Percentiles rank a stretch among this genome's conserved stretches.
These are phyloP conservation scores for Meiosimyza decipiens DNA, from an alignment of 2,888 invertebrate genomes.

Conservation along the genomic window DNA sequence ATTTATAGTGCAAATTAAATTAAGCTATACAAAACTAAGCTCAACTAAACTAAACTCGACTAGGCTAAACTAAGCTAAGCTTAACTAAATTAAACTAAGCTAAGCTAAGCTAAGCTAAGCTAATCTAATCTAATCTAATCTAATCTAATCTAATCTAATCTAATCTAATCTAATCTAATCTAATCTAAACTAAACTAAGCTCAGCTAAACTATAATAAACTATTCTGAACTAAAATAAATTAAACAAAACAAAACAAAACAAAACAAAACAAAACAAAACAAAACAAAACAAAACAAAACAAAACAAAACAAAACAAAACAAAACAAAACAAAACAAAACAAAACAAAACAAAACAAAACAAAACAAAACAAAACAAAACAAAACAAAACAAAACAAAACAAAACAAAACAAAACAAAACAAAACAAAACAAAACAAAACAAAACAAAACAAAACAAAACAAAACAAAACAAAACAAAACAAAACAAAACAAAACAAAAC, in stretches of 20 bases:
- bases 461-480: neutral
- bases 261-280: neutral
- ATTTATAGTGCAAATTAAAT: no score
- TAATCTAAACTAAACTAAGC: neutral
- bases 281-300: neutral
- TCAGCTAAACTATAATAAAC: neutral
- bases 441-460: no score
- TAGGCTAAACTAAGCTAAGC: no score
- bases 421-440: neutral
- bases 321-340: neutral
- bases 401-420: neutral
- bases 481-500: no score
- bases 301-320: neutral
- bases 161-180: no score
- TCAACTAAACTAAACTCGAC: no score
- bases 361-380: neutral
- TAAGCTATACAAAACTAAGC: no score
- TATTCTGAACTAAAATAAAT: neutral
- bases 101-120: no score
- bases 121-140: no score
- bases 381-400: neutral
- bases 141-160: no score
- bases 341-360: neutral
- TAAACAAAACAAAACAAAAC: neutral
- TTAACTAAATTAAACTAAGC: no score